phyloP scores from a whole-genome alignment of 2,113 vertebrate genomes.

The Spea bombifrons region DNA sequence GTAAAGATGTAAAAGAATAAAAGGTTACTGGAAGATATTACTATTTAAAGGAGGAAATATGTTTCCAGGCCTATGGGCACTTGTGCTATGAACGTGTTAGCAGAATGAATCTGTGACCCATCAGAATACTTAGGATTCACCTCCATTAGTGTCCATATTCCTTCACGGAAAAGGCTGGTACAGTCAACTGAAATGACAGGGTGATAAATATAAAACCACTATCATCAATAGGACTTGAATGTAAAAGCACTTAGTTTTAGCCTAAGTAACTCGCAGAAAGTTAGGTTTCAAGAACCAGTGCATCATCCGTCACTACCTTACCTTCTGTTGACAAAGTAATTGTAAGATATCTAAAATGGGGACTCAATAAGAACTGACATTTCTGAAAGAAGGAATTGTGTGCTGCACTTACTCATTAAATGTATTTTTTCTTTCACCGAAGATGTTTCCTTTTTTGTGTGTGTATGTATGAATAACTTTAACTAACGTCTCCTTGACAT shows the following conservation, averaged over 20 bases:
- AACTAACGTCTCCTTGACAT: slow-evolving; percentile 78
- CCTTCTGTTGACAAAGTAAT: slow-evolving; percentile 84
- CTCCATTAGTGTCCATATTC: slow-evolving; percentile 83
- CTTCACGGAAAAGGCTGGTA: slow-evolving; percentile 69
- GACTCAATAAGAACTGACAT: slow-evolving; percentile 78
- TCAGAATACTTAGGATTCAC: slow-evolving; percentile 71
- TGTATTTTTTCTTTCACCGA: slow-evolving; percentile 79
- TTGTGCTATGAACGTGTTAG: slow-evolving; percentile 63
- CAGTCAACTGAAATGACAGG: slow-evolving; percentile 81
- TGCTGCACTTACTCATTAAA: slow-evolving; percentile 80
- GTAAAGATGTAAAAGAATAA: slow-evolving; percentile 60
- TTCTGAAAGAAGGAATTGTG: slow-evolving; percentile 83
- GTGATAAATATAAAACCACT: slow-evolving; percentile 84
- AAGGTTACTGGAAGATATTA: slow-evolving; percentile 51
- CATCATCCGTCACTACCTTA: slow-evolving; percentile 77
- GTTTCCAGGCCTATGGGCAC: slow-evolving; percentile 55
- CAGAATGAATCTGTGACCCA: slow-evolving; percentile 72
- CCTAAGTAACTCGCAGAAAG: slow-evolving; percentile 80
- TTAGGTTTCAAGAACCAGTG: slow-evolving; percentile 77
- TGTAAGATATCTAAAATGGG: slow-evolving; percentile 79
- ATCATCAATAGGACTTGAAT: slow-evolving; percentile 81
- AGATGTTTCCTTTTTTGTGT: slow-evolving; percentile 69
- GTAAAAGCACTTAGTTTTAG: slow-evolving; percentile 88
- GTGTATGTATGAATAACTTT: slow-evolving; percentile 81
- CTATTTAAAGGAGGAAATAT: slow-evolving; percentile 62